These are phyloP conservation scores for Triplophysa dalaica DNA, from an alignment of 2,113 vertebrate genomes.

Conservation along the genomic window DNA sequence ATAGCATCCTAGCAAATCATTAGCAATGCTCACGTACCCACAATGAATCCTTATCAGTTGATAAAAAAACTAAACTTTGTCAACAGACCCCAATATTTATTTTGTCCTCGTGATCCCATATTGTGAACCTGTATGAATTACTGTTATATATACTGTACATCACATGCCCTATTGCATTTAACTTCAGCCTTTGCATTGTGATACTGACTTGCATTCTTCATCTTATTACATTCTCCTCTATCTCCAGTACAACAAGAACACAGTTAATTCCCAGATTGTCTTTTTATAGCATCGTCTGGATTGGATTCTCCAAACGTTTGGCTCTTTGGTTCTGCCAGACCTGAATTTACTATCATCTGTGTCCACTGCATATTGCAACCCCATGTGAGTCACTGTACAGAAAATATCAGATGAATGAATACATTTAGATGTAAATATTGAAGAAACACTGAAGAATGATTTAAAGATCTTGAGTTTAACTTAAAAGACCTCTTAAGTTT, in stretches of 20 bases:
- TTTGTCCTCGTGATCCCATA: neutral
- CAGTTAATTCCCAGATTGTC: slow-evolving; percentile 12
- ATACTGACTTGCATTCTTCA: slow-evolving; percentile 17
- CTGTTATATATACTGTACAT: neutral
- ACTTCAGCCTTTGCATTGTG: slow-evolving; percentile 16
- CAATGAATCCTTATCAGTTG: no score
- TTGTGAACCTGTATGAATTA: neutral
- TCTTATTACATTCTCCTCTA: neutral
- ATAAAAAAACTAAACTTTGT: neutral
- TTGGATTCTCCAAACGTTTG: neutral
- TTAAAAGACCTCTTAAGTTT: no score
- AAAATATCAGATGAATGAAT: neutral
- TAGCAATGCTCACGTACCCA: no score
- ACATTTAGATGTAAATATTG: slow-evolving; percentile 31
- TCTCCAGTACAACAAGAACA: slow-evolving; percentile 11
- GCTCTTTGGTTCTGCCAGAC: neutral
- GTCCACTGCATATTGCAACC: neutral
- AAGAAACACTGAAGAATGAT: neutral
- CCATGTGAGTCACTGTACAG: no score
- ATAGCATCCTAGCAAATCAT: neutral
- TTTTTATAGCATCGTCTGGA: slow-evolving; percentile 13
- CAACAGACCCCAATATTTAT: neutral
- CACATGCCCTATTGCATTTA: neutral
- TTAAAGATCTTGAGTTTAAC: slow-evolving; percentile 13
- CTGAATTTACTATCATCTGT: slow-evolving; percentile 9